Evolutionary conservation across 35 echinoderm and acorn worm genomes (phyloP).

Genomic region (Diadema setosum): DNA sequence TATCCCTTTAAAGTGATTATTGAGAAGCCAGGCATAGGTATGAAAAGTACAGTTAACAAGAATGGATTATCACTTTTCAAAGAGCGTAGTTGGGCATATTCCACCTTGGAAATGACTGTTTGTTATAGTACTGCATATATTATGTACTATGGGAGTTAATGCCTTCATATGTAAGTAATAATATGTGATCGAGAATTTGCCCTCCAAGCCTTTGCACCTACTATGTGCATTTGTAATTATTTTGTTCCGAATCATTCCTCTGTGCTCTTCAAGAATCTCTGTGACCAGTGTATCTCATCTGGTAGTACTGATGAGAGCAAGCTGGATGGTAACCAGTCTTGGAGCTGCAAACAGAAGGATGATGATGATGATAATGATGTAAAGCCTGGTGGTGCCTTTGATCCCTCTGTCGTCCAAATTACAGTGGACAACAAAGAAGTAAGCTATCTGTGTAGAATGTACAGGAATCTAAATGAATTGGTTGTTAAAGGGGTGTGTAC

Average conservation of each 20-base stretch:
- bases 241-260: not conserved
- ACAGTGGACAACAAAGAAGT: conserved; percentile 43
- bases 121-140: not conserved
- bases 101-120: not conserved
- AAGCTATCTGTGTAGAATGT: not conserved
- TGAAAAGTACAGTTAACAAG: no score
- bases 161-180: not conserved
- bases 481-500: not conserved
- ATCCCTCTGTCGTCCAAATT: conserved; percentile 29
- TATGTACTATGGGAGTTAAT: not conserved
- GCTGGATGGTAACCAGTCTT: no score
- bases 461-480: not conserved
- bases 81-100: not conserved
- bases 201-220: not conserved
- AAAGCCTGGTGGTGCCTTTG: not conserved
- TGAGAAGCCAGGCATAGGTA: no score
- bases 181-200: not conserved
- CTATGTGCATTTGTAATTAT: not conserved
- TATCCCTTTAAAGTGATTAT: no score
- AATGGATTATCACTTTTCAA: not conserved
- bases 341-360: no score
- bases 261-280: not conserved
- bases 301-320: no score
- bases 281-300: not conserved
- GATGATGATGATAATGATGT: not conserved